A percentile compares a stretch with the other conserved stretches of the same genome.
These are phyloP conservation scores for Galeopsomyia nigrocyanea DNA, from an alignment of 2,888 invertebrate genomes.

Conservation along the genomic window DNA sequence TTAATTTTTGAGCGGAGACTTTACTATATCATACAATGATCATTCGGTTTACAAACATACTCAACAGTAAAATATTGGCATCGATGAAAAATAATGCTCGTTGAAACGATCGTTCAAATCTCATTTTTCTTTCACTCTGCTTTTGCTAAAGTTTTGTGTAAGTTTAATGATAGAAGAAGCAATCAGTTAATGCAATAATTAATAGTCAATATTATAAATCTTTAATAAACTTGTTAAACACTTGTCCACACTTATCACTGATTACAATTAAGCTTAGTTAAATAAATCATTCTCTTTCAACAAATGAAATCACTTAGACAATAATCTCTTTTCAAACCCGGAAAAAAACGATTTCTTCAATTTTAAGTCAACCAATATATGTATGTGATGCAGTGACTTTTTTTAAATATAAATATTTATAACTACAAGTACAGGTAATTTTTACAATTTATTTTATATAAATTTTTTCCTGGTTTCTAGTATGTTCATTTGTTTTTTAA, in stretches of 20 bases:
- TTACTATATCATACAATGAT: conserved; percentile 44
- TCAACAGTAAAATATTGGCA: conserved; percentile 45
- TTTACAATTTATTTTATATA: conserved; percentile 34
- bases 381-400: conserved; percentile 18
- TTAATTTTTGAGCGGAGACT: conserved; percentile 39
- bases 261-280: conserved; percentile 19
- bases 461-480: conserved; percentile 16
- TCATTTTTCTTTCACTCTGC: conserved; percentile 7
- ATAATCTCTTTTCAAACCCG: conserved; percentile 13
- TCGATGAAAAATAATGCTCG: conserved; percentile 48
- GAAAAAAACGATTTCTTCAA: conserved; percentile 18
- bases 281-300: conserved; percentile 2
- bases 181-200: conserved; percentile 21
- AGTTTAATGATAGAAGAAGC: conserved; percentile 7
- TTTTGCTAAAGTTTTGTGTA: background rate
- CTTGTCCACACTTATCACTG: conserved; percentile 19
- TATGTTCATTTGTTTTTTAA: conserved; percentile 22
- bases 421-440: conserved; percentile 38
- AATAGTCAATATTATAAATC: conserved; percentile 30
- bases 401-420: conserved; percentile 35
- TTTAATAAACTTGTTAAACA: conserved; percentile 35
- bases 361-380: background rate
- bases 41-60: conserved; percentile 42
- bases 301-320: conserved; percentile 22
- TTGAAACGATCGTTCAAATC: conserved; percentile 42